A percentile compares a stretch with the other conserved stretches of the same genome.
Conservation (phyloP, 1,140 invertebrate species). For the Bombus balteatus region DNA sequence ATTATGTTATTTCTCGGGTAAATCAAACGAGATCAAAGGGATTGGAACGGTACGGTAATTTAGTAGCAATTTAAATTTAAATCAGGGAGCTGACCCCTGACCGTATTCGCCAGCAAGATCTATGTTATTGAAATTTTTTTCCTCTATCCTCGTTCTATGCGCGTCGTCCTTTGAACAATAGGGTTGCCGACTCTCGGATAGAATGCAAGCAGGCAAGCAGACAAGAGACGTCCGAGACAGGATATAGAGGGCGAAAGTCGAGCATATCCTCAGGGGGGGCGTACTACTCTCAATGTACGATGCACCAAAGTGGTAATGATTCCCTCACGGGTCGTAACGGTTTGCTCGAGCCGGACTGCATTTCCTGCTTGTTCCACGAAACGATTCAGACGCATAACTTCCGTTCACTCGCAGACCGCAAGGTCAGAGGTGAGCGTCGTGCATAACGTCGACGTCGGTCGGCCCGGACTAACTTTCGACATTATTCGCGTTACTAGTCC, state of each 20-base stretch:
- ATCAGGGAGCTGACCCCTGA: conserved; percentile 27
- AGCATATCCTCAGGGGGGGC: conserved; percentile 4
- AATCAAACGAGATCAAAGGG: conserved; percentile 44
- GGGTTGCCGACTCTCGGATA: not conserved
- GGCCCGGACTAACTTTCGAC: conserved; percentile 62
- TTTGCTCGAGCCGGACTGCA: conserved; percentile 50
- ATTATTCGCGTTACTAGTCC: conserved; percentile 62
- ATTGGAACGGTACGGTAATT: conserved; percentile 24
- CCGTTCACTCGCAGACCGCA: conserved; percentile 63
- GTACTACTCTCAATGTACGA: conserved; percentile 34
- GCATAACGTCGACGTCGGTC: conserved; percentile 64
- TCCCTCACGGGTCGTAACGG: conserved; percentile 60
- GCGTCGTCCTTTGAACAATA: not conserved
- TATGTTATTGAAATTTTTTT: conserved; percentile 30
- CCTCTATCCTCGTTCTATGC: not conserved
- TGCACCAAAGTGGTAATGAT: conserved; percentile 64
- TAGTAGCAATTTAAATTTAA: conserved; percentile 48
- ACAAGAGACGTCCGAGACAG: not conserved
- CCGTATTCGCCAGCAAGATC: not conserved
- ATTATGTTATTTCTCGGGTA: conserved; percentile 34
- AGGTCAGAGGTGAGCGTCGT: conserved; percentile 57
- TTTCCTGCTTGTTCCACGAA: conserved; percentile 60
- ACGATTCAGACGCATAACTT: conserved; percentile 69
- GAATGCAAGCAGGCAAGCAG: too few species aligned
- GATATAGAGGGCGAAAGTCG: conserved; percentile 14